Conservation (phyloP, 2,888 invertebrate genomes). For the Heliconius sara region DNA sequence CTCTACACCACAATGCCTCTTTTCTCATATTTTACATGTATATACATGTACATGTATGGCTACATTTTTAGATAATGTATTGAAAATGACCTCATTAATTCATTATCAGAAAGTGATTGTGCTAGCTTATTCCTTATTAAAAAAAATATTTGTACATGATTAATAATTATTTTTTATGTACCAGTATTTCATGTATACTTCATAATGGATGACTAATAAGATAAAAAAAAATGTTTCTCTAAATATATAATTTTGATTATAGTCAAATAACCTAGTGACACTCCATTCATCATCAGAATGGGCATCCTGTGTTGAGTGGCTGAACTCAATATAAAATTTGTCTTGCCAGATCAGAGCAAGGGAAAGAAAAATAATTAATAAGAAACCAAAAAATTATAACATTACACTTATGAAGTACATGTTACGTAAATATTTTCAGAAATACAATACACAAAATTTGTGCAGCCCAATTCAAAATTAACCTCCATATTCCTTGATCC, state of each 20-base stretch:
- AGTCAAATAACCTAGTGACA: too few relatives aligned
- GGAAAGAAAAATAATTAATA: too few relatives aligned
- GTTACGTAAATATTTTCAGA: conserved; percentile 79
- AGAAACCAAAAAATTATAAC: too few relatives aligned
- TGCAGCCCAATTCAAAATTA: conserved; percentile 84
- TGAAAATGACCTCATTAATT: conserved; percentile 12
- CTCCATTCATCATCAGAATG: too few relatives aligned
- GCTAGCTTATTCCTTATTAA: not conserved
- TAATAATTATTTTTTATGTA: not conserved
- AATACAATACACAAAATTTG: conserved; percentile 88
- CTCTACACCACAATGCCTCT: too few relatives aligned
- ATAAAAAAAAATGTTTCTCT: not conserved
- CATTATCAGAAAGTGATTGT: not conserved
- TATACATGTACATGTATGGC: not conserved
- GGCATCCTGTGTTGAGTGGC: too few relatives aligned
- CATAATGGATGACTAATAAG: not conserved
- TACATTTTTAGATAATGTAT: not conserved
- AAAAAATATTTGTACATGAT: not conserved
- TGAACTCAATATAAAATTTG: too few relatives aligned
- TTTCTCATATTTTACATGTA: too few relatives aligned
- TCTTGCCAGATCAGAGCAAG: too few relatives aligned
- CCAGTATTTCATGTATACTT: not conserved
- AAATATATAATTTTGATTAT: too few relatives aligned
- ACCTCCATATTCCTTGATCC: conserved; percentile 92
- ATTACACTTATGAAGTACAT: not conserved